Evolutionary conservation across 2,888 invertebrate species (phyloP).

Genomic region (Marasmarcha lunaedactyla): DNA sequence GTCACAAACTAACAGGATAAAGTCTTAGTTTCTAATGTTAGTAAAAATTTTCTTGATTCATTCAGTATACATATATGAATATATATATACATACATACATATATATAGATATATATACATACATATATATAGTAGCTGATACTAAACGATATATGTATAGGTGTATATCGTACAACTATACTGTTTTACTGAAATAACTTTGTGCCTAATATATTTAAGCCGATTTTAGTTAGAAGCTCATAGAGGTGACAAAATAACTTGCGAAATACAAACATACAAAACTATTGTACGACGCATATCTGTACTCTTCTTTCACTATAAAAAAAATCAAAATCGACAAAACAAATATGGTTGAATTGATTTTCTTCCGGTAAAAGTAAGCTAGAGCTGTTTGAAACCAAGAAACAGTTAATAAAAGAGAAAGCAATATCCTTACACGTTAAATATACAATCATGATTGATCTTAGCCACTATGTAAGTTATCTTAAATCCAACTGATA

Average conservation of each 20-base stretch:
- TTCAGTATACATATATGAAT: slow-evolving; percentile 69
- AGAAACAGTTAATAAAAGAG: slow-evolving; percentile 18
- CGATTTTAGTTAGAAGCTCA: slow-evolving; percentile 57
- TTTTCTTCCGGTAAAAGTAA: no score
- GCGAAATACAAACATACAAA: slow-evolving; percentile 27
- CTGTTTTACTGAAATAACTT: slow-evolving; percentile 47
- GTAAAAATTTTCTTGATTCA: slow-evolving; percentile 66
- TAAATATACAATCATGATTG: slow-evolving; percentile 48
- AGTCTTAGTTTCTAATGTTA: slow-evolving; percentile 62
- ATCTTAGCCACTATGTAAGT: slow-evolving; percentile 20
- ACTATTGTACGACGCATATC: slow-evolving; percentile 4
- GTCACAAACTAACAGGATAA: slow-evolving; percentile 34
- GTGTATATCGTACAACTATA: slow-evolving; percentile 60
- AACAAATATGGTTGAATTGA: slow-evolving; percentile 1
- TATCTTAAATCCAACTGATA: slow-evolving; percentile 44
- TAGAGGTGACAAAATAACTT: slow-evolving; percentile 42
- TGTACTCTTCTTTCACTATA: neutral
- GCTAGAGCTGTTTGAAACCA: no score
- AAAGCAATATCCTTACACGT: slow-evolving; percentile 26
- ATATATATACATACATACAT: no score
- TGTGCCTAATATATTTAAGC: slow-evolving; percentile 68
- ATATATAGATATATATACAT: no score
- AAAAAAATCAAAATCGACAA: slow-evolving; percentile 5
- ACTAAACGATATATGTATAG: slow-evolving; percentile 51
- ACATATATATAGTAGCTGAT: slow-evolving; percentile 53